Evolutionary conservation across 2,888 invertebrate genomes (phyloP).

Genomic region (Agrotis ipsilon): DNA sequence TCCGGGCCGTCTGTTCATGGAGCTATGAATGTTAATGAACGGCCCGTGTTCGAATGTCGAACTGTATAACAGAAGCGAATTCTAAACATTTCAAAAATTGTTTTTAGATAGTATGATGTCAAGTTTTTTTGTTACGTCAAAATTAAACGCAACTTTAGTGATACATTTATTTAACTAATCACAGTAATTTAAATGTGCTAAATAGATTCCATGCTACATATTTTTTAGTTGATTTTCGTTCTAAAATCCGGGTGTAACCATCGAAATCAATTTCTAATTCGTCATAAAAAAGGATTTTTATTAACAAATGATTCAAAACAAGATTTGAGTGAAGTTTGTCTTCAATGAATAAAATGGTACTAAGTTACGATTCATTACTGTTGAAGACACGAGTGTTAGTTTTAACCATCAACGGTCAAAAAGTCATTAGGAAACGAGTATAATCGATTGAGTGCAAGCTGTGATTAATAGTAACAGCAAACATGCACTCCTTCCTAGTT

Average conservation of each 20-base stretch:
- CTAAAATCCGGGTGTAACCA: too few relatives aligned
- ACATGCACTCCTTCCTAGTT: conserved; percentile 37
- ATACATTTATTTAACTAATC: too few relatives aligned
- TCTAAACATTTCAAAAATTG: conserved; percentile 36
- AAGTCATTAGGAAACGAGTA: conserved; percentile 33
- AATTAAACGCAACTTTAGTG: too few relatives aligned
- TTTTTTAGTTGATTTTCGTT: too few relatives aligned
- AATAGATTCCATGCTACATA: too few relatives aligned
- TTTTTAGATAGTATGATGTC: conserved; percentile 26
- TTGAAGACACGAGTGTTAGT: conserved; percentile 16
- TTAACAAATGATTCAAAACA: background rate
- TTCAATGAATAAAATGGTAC: background rate
- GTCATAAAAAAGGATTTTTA: too few relatives aligned
- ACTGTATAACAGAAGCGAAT: conserved; percentile 43
- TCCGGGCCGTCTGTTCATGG: conserved; percentile 75
- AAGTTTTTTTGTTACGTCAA: conserved; percentile 3
- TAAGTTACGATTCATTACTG: conserved; percentile 33
- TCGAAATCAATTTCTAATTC: too few relatives aligned
- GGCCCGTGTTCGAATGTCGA: conserved; percentile 40
- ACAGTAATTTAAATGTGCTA: too few relatives aligned
- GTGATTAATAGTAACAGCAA: conserved; percentile 26
- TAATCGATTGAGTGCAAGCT: conserved; percentile 32
- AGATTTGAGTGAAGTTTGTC: background rate
- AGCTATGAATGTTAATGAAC: conserved; percentile 70
- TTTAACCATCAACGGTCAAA: conserved; percentile 27